Conservation (phyloP, 2,888 invertebrate genomes). For the Argyra leucocephala region DNA sequence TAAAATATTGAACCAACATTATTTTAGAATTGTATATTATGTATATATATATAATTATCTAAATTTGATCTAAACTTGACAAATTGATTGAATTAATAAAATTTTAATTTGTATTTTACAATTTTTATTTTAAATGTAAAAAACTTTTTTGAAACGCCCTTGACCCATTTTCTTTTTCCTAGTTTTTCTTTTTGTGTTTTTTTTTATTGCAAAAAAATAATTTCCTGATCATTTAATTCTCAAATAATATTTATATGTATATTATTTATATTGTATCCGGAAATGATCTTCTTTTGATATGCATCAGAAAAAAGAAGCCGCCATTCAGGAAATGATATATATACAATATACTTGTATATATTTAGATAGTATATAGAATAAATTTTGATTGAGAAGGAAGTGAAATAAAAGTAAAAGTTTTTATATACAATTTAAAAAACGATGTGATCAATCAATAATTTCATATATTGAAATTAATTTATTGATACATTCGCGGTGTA, state of each 20-base stretch:
- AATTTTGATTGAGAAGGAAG: neutral
- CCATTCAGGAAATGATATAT: neutral
- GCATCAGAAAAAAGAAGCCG: neutral
- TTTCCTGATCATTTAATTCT: neutral
- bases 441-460: conserved; percentile 3
- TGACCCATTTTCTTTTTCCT: neutral
- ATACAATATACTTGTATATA: too few species aligned
- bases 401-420: neutral
- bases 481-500: too few species aligned
- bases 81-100: too few species aligned
- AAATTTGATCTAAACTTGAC: too few species aligned
- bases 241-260: neutral
- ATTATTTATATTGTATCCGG: neutral
- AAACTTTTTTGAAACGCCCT: neutral
- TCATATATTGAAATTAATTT: too few species aligned
- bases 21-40: too few species aligned
- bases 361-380: neutral
- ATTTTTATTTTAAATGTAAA: too few species aligned
- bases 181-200: neutral
- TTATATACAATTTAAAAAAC: neutral
- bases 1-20: too few species aligned
- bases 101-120: too few species aligned
- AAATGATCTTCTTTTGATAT: neutral
- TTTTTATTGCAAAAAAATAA: neutral
- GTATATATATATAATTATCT: too few species aligned